Base-by-base conservation (phyloP, 2,888 invertebrate species). In the Cylloceria caligata region DNA sequence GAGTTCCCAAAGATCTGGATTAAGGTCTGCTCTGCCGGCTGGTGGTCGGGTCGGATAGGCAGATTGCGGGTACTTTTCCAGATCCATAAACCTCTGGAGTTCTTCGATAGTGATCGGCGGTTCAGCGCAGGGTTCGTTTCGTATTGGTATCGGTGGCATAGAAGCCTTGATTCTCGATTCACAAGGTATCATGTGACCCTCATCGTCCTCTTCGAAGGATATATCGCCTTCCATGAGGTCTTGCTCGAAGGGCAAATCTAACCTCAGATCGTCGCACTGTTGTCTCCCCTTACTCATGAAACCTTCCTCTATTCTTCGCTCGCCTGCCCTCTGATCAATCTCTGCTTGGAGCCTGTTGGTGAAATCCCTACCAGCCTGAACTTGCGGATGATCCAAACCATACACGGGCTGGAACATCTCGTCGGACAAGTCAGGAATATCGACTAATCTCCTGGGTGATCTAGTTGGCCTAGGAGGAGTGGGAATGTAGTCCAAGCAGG, bases 1-100 rank as follows among this genome's bases (percentile, higher is more conserved):
- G 9, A 91, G 6, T 0, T 88, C 88, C 90, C 90, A 89, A 3
- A 91, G 87, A 80, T 91, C 91, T 2, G 84, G 86, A 80, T 86
- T 73, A 0, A 91, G 55, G 1, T 52, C 5, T 34, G 87, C 89
- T 21, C 88, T 81, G 1, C 88, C 89, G 0, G 86, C 71, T 4
- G 90, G 90, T 42, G 89, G 86, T 34, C 76, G 24, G 3, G 79
- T 76, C 7, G 24, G 21, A 11, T 64, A 42, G 0, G 76, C 74
- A 5, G 80, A 21, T 3, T 83, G 81, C 7, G 91, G 91, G 83
- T 87, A 89, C 1, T 47, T 75, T 11, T 86, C 68, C 3, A 88
- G 9, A 16, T 91, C 87, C 52, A 89, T 89, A 80, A 91, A 91
- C 42, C 85, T 87, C 78, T 89, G 88, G 39, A 91, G 75, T 2